Evolutionary conservation across 2,888 invertebrate species (phyloP).

Genomic region (Metellina segmentata): DNA sequence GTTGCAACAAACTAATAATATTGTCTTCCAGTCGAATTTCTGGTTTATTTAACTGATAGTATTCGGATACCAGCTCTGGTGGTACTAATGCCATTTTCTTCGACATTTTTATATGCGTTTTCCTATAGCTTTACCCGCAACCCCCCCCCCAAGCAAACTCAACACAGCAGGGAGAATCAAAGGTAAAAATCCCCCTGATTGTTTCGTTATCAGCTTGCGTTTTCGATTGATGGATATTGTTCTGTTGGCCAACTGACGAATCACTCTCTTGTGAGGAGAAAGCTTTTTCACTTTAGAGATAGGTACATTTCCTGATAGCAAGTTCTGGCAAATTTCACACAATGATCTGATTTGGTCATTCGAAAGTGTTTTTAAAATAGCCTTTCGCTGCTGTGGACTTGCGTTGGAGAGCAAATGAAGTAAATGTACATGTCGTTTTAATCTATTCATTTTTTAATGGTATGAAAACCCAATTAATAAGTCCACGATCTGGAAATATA

Average conservation of each 20-base stretch:
- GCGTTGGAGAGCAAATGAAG: slow-evolving; percentile 10
- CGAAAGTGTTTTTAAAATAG: slow-evolving; percentile 7
- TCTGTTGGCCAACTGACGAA: slow-evolving; percentile 32
- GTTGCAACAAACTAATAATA: slow-evolving; percentile 11
- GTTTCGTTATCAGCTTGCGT: not conserved
- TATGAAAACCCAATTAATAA: too few species aligned
- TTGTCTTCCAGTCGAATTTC: slow-evolving; percentile 37
- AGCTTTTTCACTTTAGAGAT: slow-evolving; percentile 1
- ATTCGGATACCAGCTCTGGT: too few species aligned
- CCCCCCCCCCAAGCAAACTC: slow-evolving; percentile 3
- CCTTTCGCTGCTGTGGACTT: slow-evolving; percentile 28
- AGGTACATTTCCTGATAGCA: slow-evolving; percentile 17
- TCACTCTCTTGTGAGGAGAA: slow-evolving; percentile 8
- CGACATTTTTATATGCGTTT: slow-evolving; percentile 13
- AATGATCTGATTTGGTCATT: slow-evolving; percentile 28
- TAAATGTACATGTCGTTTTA: too few species aligned
- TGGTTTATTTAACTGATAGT: slow-evolving; percentile 39
- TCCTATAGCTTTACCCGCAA: slow-evolving; percentile 10
- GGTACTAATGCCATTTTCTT: not conserved
- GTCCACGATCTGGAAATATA: too few species aligned
- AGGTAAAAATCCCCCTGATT: not conserved
- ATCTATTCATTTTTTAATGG: too few species aligned
- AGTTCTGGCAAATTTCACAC: slow-evolving; percentile 42
- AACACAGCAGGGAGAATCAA: too few species aligned
- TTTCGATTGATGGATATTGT: slow-evolving; percentile 1